Evolutionary conservation across 2,797 vertebrate genomes (phyloP).

Genomic region (Ispidina picta): DNA sequence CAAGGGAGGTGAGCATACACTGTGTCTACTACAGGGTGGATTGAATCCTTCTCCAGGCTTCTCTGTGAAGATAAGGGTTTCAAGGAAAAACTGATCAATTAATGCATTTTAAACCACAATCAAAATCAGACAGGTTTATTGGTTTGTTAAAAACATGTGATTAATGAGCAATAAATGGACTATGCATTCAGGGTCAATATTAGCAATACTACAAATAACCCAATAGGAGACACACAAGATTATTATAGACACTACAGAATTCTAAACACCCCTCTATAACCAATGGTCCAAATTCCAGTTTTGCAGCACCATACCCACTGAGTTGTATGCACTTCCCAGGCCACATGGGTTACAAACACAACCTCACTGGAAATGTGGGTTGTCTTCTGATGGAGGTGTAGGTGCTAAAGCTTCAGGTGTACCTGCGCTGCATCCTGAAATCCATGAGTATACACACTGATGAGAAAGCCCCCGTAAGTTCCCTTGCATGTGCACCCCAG

Average conservation of each 20-base stretch:
- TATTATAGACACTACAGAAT: not conserved
- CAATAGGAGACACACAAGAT: not conserved
- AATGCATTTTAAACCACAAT: not conserved
- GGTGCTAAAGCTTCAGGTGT: not conserved
- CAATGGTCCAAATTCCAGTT: not conserved
- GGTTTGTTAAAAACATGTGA: not conserved
- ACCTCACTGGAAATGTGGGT: not conserved
- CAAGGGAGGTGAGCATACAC: not conserved
- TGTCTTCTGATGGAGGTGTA: not conserved
- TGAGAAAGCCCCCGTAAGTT: not conserved
- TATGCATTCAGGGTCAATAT: not conserved
- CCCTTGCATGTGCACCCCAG: not conserved
- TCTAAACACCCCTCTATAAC: not conserved
- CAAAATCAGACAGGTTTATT: not conserved
- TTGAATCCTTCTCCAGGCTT: not conserved
- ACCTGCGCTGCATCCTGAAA: not conserved
- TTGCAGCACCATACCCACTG: not conserved
- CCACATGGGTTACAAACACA: not conserved
- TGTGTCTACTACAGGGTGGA: fast-evolving
- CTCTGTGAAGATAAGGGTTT: not conserved
- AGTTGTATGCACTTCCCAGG: not conserved
- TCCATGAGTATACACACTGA: not conserved
- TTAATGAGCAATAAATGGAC: not conserved
- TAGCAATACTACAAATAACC: not conserved
- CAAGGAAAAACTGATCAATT: not conserved